A percentile compares a stretch with the other conserved stretches of the same genome.
Conservation (phyloP, 2,113 vertebrate genomes). For the Emydocephalus ijimae region DNA sequence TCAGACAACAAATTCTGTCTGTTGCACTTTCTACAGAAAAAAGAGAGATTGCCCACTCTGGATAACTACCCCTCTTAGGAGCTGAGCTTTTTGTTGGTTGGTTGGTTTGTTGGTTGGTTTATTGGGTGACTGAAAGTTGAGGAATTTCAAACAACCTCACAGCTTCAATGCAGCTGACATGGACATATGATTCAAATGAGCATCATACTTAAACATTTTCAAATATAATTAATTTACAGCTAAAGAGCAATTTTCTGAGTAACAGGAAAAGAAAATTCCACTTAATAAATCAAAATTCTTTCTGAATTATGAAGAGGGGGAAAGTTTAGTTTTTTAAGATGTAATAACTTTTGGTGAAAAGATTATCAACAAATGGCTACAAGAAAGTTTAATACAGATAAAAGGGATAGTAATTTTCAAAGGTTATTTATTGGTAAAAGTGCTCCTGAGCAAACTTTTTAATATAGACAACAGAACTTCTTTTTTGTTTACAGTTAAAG, state of each 20-base stretch:
- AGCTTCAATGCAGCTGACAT: neutral
- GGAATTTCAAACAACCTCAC: neutral
- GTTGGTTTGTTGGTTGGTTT: neutral
- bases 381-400: neutral
- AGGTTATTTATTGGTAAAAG: neutral
- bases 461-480: neutral
- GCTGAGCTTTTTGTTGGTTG: neutral
- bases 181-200: neutral
- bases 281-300: neutral
- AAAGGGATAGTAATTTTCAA: neutral
- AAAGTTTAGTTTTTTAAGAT: neutral
- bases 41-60: neutral
- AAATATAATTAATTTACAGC: neutral
- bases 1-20: neutral
- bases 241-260: neutral
- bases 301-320: neutral
- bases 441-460: neutral
- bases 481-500: neutral
- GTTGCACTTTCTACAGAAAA: neutral
- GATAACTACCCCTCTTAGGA: neutral
- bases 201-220: neutral
- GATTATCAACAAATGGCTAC: neutral
- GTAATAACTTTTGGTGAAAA: neutral
- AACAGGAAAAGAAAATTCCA: neutral
- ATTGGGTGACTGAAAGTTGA: neutral